phyloP scores from a whole-genome alignment of 2,113 vertebrate species.

The Nestor notabilis region DNA sequence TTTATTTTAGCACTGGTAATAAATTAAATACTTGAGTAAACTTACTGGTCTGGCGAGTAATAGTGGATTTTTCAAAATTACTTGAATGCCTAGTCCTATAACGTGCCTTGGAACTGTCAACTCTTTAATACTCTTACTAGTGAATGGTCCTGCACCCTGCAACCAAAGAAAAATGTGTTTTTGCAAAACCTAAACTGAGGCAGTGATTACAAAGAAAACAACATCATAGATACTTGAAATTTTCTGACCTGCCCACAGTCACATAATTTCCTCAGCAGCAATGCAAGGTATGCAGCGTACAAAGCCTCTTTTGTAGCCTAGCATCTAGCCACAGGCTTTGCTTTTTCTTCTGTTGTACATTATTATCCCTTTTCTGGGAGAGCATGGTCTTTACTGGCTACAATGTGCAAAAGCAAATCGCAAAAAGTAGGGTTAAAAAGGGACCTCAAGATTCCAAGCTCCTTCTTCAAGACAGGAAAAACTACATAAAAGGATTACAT shows the following conservation, averaged over 20 bases:
- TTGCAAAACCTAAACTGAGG: not conserved
- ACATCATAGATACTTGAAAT: not conserved
- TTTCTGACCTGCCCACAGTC: slow-evolving; percentile 40
- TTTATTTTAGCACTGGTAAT: not conserved
- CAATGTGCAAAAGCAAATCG: not conserved
- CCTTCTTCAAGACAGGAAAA: not conserved
- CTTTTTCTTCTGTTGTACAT: not conserved
- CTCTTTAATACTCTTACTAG: not conserved
- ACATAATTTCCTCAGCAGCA: slow-evolving; percentile 11
- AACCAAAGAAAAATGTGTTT: not conserved
- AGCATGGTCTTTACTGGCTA: not conserved
- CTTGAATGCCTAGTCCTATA: not conserved
- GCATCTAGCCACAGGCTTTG: not conserved
- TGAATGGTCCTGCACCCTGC: not conserved
- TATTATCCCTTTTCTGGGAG: not conserved
- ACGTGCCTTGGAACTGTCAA: not conserved
- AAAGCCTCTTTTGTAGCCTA: slow-evolving; percentile 21
- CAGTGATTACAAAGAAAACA: not conserved
- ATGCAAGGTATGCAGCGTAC: slow-evolving; percentile 39
- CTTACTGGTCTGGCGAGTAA: not conserved
- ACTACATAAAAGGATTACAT: not conserved
- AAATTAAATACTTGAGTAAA: not conserved
- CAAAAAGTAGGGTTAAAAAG: not conserved
- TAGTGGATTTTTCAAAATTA: not conserved
- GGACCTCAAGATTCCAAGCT: not conserved